These are phyloP conservation scores for Doris montereyensis DNA, from an alignment of 2,888 invertebrate species.

Conservation along the genomic window DNA sequence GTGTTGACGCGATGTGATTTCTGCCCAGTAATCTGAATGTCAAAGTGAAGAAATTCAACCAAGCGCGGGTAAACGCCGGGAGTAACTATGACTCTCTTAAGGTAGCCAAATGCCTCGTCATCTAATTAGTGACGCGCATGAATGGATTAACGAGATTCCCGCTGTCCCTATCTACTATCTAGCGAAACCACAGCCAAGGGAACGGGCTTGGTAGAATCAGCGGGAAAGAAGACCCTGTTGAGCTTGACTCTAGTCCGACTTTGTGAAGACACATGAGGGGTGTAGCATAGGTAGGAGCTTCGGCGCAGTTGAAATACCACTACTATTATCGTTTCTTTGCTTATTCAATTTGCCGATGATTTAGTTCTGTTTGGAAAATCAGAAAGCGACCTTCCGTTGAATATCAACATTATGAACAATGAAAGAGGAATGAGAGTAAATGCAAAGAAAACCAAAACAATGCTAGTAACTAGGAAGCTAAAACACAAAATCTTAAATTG, in stretches of 20 bases:
- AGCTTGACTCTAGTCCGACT: conserved; percentile 79
- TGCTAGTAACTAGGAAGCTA: no score
- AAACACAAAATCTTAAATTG: no score
- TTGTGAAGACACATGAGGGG: conserved; percentile 79
- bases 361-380: no score
- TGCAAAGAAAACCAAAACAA: no score
- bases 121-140: conserved; percentile 31
- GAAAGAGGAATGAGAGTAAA: no score
- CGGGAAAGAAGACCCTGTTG: conserved; percentile 82
- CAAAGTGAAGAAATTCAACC: conserved; percentile 77
- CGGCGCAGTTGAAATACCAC: conserved; percentile 56
- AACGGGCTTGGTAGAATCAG: conserved; percentile 75
- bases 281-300: conserved; percentile 77
- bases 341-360: conserved; percentile 45
- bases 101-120: conserved; percentile 34
- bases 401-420: no score
- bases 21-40: conserved; percentile 31
- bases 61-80: conserved; percentile 67
- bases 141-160: conserved; percentile 75
- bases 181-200: conserved; percentile 80
- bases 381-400: no score
- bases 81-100: conserved; percentile 13
- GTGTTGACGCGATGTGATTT: conserved; percentile 50
- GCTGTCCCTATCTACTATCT: conserved; percentile 78
- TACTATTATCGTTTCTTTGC: conserved; percentile 43